These are phyloP conservation scores for Agriopis aurantiaria DNA, from an alignment of 2,888 invertebrate genomes.

Conservation along the genomic window DNA sequence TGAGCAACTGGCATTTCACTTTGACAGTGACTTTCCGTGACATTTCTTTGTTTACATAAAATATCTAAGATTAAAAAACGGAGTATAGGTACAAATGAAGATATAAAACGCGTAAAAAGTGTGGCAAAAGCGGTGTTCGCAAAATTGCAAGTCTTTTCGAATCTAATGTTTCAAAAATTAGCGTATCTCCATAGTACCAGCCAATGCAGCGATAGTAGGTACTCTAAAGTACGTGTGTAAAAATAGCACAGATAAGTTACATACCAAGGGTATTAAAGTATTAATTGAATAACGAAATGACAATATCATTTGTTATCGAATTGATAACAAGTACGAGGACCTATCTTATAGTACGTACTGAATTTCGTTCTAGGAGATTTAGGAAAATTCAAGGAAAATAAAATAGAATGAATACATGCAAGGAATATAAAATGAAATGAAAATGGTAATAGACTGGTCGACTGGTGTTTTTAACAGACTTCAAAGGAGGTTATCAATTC, in stretches of 20 bases:
- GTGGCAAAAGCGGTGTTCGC: no score
- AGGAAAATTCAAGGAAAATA: no score
- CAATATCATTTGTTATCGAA: slow-evolving; percentile 8
- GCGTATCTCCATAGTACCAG: slow-evolving; percentile 4
- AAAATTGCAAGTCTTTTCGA: not conserved
- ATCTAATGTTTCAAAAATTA: not conserved
- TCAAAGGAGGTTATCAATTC: no score
- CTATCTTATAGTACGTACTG: not conserved
- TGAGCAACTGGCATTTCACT: no score
- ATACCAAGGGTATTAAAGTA: slow-evolving; percentile 3
- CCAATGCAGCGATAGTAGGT: not conserved
- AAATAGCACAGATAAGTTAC: slow-evolving; percentile 1
- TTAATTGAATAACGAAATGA: slow-evolving; percentile 17
- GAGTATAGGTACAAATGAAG: no score
- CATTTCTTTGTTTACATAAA: no score
- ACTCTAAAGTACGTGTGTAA: not conserved
- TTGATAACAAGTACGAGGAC: not conserved
- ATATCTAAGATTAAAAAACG: no score
- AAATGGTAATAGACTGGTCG: not conserved
- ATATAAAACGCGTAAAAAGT: no score
- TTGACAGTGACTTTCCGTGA: no score
- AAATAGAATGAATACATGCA: not conserved
- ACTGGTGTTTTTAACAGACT: no score
- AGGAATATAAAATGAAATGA: slow-evolving; percentile 1
- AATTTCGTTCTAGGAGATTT: not conserved